Base-by-base conservation (phyloP, 2,797 vertebrate genomes). In the Rhinogobio ventralis region DNA sequence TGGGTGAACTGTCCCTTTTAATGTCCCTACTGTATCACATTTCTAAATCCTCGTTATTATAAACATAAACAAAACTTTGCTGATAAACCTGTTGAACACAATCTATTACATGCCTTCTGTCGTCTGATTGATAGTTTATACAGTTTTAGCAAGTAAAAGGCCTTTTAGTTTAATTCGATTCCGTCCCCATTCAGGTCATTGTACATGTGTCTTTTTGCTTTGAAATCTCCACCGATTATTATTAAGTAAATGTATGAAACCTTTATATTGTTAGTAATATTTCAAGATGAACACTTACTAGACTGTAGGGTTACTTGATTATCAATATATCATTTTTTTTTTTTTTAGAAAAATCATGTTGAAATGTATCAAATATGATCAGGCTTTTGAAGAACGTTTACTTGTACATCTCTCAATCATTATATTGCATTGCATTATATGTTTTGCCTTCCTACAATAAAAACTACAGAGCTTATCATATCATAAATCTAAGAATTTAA, bases 391-490 rank as follows among this genome's bases (percentile, higher is more conserved):
- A 3, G n/a, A 17, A 15, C 17, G 8, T 46, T 28, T 71, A 8
- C 10, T 25, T 25, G 23, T 71, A 9, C 1, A 45, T 45, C 23
- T 69, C 6, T 71, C 39, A 71, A 14, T 45, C 39, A 45, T 25
- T 69, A n/a, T n/a, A 69, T 25, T 45, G 23, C 6, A 42, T 42
- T 69, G 11, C 36, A 8, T 69, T 42, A 1, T n/a, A 25, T 60
- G n/a, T 60, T 60, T 60, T 60, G n/a, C n/a, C 55, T 53, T 3
- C 23, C 10, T 13, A 5, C 9, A 20, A 39, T 36, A 20, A 39
- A 39, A 69, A 39, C 11, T n/a, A 71, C 64, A 67, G 8, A 69
- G 36, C 67, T 69, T 69, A 39, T 39, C 36, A 39, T 69, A 69
- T 69, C 11, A 69, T 42, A 69, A 69, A 71, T 15, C 13, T 8